phyloP scores from a whole-genome alignment of 2,113 vertebrate genomes.

The Marmota monax region DNA sequence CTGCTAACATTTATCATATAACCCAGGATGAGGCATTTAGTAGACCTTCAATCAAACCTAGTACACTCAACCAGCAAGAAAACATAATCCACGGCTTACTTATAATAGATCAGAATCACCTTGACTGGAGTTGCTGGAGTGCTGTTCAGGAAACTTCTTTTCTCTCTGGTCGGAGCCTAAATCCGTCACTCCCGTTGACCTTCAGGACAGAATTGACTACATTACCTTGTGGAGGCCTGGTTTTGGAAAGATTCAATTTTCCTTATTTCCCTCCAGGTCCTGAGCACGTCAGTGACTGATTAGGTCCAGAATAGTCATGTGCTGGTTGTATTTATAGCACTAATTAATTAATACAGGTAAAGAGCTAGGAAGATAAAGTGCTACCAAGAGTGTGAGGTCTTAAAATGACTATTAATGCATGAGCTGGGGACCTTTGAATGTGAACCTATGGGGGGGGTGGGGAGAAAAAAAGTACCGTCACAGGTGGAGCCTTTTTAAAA shows the following conservation, averaged over 20 bases:
- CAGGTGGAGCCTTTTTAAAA: slow-evolving; percentile 79
- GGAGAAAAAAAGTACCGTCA: slow-evolving; percentile 54
- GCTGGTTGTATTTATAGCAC: slow-evolving; percentile 76
- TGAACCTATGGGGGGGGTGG: neutral
- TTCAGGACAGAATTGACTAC: slow-evolving; percentile 8
- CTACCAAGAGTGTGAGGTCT: neutral
- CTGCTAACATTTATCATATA: rapidly evolving
- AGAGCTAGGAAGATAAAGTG: slow-evolving; percentile 66
- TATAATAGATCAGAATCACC: neutral
- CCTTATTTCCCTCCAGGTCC: slow-evolving; percentile 69
- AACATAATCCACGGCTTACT: neutral
- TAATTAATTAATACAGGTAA: slow-evolving; percentile 81
- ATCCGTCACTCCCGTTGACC: neutral
- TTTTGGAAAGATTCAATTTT: slow-evolving; percentile 75
- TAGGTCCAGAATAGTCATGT: slow-evolving; percentile 71
- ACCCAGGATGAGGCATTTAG: neutral
- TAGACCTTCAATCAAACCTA: neutral
- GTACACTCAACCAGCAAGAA: neutral
- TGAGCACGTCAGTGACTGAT: slow-evolving; percentile 76
- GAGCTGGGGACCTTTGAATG: slow-evolving; percentile 62
- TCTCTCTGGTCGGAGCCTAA: neutral
- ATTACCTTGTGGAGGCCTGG: neutral
- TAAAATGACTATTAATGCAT: slow-evolving; percentile 62
- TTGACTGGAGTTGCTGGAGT: neutral
- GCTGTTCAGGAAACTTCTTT: slow-evolving; percentile 39